Percentiles rank a stretch among this genome's conserved stretches.
Evolutionary conservation across 2,888 invertebrate genomes (phyloP).

Genomic region (Chymomyza amoena): DNA sequence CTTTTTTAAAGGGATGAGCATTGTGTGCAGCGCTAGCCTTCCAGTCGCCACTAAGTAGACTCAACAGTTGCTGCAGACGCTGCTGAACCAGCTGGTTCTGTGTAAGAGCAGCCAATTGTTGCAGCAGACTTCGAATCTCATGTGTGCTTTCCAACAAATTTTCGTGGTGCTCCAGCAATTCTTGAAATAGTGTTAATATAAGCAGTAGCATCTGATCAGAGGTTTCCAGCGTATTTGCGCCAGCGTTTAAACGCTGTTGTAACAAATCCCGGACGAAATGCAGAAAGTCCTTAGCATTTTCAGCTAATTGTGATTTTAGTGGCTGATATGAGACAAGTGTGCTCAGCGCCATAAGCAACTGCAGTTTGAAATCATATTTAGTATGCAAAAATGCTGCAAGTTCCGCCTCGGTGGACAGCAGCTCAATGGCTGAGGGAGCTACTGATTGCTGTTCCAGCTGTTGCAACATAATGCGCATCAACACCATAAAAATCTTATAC

Average conservation of each 20-base stretch:
- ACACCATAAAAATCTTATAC: slow-evolving; percentile 70
- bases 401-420: slow-evolving; percentile 69
- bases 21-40: slow-evolving; percentile 15
- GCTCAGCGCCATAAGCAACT: slow-evolving; percentile 72
- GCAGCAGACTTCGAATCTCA: slow-evolving; percentile 37
- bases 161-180: slow-evolving; percentile 61
- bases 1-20: slow-evolving; percentile 44
- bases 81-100: slow-evolving; percentile 50
- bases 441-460: slow-evolving; percentile 24
- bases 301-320: slow-evolving; percentile 70
- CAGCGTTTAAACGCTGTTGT: slow-evolving; percentile 16
- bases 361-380: slow-evolving; percentile 66
- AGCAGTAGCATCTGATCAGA: slow-evolving; percentile 58
- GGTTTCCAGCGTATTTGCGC: slow-evolving; percentile 22
- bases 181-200: slow-evolving; percentile 67
- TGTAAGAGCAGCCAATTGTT: slow-evolving; percentile 32
- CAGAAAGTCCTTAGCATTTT: slow-evolving; percentile 68
- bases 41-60: slow-evolving; percentile 40
- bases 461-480: slow-evolving; percentile 54
- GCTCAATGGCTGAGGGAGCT: slow-evolving; percentile 37
- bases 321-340: slow-evolving; percentile 71
- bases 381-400: slow-evolving; percentile 58
- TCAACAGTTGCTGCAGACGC: slow-evolving; percentile 51
- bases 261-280: slow-evolving; percentile 62
- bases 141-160: slow-evolving; percentile 34